Conservation (phyloP, 2,888 invertebrate genomes). For the Priapulus caudatus region DNA sequence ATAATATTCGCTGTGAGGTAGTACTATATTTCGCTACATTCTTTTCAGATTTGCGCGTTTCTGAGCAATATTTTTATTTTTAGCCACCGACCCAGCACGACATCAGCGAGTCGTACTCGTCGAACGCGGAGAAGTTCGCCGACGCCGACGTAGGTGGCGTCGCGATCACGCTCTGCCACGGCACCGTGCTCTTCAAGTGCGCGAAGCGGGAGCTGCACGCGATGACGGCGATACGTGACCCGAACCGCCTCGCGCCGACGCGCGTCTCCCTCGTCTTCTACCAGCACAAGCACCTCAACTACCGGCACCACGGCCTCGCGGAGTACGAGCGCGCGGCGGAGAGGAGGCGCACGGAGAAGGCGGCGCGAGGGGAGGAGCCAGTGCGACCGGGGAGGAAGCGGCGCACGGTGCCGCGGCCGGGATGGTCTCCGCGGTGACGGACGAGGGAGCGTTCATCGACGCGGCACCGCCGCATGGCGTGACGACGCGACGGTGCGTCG, state of each 20-base stretch:
- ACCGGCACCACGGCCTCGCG: slow-evolving; percentile 73
- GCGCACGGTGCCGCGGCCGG: too few relatives aligned
- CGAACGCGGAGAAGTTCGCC: slow-evolving; percentile 65
- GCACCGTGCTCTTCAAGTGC: slow-evolving; percentile 87
- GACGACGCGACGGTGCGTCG: not conserved
- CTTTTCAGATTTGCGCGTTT: too few relatives aligned
- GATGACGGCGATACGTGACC: slow-evolving; percentile 74
- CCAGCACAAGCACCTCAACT: slow-evolving; percentile 83
- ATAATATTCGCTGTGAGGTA: too few relatives aligned
- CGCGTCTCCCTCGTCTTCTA: slow-evolving; percentile 88
- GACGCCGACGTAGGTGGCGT: slow-evolving; percentile 88
- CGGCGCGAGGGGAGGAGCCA: slow-evolving; percentile 4
- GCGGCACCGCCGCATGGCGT: not conserved
- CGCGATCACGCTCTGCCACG: slow-evolving; percentile 82
- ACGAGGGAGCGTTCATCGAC: too few relatives aligned
- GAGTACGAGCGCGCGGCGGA: slow-evolving; percentile 87
- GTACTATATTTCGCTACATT: too few relatives aligned
- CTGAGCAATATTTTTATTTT: too few relatives aligned
- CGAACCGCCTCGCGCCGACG: slow-evolving; percentile 75
- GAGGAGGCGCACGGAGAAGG: slow-evolving; percentile 43
- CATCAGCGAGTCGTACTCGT: slow-evolving; percentile 33
- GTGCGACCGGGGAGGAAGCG: slow-evolving; percentile 12
- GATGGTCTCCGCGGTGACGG: not conserved
- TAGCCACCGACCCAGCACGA: too few relatives aligned
- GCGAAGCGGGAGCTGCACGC: slow-evolving; percentile 94